Evolutionary conservation across 1,140 invertebrate genomes (phyloP), one percentile per base, ranked within the genome.

Genomic region (Mamestra configurata): DNA sequence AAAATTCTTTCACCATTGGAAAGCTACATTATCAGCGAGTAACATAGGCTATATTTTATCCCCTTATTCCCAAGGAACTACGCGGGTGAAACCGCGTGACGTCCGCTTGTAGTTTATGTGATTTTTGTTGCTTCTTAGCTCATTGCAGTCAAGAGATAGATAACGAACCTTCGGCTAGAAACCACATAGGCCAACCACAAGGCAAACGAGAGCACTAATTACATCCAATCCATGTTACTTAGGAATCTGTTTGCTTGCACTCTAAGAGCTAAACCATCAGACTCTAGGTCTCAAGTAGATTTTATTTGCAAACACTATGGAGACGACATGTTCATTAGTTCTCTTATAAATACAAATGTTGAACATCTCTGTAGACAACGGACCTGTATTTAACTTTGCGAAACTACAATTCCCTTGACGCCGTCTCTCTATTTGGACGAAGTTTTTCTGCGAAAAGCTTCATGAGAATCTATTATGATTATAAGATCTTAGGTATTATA

Each of bases 361-460:
- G 22, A 70, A 70, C 66, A 70, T 49, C 13, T 49, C 40, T n/a
- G n/a, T 10, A 46, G 66, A 70, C 13, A 70, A 70, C 40, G 20
- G 13, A 13, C 37, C 13, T 49, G 40, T 70, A 40, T 70, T 70
- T 70, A 46, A 46, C 40, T 70, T 70, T 3, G 22, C 13, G 35
- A 49, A 70, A 46, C 66, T 70, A 68, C 64, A 70, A 24, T 46
- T 70, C 66, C 40, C 37, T 49, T 46, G 66, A 46, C 37, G 20
- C 22, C 13, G 66, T 46, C 66, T 43, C 15, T 31, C 10, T 70
- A 49, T 70, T 70, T 70, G 40, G 13, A 46, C 40, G 10, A 70
- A 70, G 66, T 70, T 70, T 68, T 22, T 46, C 20, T 46, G 22
- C 22, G 40, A 46, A 68, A 22, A 13, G 59, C 13, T 61, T n/a